Evolutionary conservation across 2,888 invertebrate genomes (phyloP).

Genomic region (Phania funesta): DNA sequence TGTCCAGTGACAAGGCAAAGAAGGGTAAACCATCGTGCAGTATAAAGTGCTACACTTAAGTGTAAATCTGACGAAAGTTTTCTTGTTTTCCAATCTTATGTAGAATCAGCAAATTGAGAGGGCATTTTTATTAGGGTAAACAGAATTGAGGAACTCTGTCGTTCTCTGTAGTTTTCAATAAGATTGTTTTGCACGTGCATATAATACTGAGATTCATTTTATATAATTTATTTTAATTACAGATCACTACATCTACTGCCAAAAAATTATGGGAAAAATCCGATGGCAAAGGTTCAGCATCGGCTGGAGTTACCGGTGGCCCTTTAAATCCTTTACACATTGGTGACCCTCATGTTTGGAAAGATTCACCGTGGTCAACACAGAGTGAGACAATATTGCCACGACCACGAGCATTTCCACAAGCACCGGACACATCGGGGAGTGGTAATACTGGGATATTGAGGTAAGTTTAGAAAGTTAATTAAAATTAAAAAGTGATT

Average conservation of each 20-base stretch:
- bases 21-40: too few species aligned
- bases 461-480: conserved; percentile 70
- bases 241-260: conserved; percentile 96
- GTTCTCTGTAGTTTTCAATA: too few species aligned
- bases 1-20: not conserved
- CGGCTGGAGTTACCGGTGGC: conserved; percentile 82
- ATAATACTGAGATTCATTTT: too few species aligned
- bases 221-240: conserved; percentile 68
- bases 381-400: conserved; percentile 92
- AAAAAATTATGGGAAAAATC: conserved; percentile 95
- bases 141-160: too few species aligned
- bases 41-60: too few species aligned
- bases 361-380: conserved; percentile 96
- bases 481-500: too few species aligned
- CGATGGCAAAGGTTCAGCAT: conserved; percentile 86
- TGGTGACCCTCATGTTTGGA: conserved; percentile 90
- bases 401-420: conserved; percentile 84
- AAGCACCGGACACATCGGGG: conserved; percentile 82
- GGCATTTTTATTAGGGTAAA: too few species aligned
- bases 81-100: too few species aligned
- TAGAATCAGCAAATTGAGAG: too few species aligned
- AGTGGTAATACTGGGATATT: conserved; percentile 81
- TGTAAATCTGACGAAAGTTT: too few species aligned
- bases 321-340: conserved; percentile 88
- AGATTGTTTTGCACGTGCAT: too few species aligned